Evolutionary conservation across 2,113 vertebrate species (phyloP).

Genomic region (Daboia siamensis): DNA sequence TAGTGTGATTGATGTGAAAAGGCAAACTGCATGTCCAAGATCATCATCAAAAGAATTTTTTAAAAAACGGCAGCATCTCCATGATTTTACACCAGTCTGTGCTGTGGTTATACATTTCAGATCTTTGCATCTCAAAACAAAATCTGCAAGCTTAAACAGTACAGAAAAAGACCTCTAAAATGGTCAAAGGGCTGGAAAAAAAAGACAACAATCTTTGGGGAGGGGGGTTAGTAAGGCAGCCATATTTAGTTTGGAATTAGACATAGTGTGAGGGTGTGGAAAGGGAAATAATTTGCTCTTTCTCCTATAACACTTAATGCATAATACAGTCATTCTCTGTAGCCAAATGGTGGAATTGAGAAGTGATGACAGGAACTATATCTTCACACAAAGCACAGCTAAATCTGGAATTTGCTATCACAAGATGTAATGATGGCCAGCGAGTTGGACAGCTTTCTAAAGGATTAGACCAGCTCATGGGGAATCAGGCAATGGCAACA

Average conservation of each 20-base stretch:
- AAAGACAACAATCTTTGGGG: neutral
- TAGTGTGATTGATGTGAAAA: neutral
- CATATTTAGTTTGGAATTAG: neutral
- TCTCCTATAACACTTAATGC: neutral
- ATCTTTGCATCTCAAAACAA: neutral
- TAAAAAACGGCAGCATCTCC: too few species aligned
- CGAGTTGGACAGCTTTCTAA: neutral
- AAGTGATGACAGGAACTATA: neutral
- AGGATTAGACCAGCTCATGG: neutral
- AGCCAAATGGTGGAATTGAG: neutral
- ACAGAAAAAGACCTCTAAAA: neutral
- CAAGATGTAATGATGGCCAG: neutral
- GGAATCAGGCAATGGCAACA: neutral
- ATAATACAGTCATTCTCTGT: neutral
- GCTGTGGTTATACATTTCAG: neutral
- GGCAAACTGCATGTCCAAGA: neutral
- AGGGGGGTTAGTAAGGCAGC: neutral
- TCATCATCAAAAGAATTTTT: neutral
- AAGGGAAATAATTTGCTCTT: neutral
- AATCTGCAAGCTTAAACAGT: neutral
- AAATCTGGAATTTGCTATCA: neutral
- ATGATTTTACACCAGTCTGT: neutral
- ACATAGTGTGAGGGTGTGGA: neutral
- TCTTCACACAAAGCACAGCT: neutral
- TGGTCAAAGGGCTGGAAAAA: neutral